Percentiles rank a stretch among this genome's conserved stretches.
These are phyloP conservation scores for Lysandra coridon DNA, from an alignment of 2,888 invertebrate species.

Conservation along the genomic window DNA sequence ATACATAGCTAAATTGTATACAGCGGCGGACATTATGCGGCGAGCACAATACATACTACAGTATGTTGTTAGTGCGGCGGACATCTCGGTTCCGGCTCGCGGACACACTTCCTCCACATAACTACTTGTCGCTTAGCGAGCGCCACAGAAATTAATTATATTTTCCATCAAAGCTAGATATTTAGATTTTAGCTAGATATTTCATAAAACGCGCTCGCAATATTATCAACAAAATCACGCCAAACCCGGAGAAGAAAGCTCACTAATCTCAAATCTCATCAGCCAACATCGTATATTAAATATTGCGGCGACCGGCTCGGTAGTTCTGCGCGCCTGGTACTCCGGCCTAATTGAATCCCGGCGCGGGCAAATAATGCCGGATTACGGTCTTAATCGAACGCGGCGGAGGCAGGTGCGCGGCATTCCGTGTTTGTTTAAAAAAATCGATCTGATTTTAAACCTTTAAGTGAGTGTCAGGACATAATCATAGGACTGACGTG, in stretches of 20 bases:
- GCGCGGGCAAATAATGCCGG: background rate
- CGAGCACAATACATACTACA: background rate
- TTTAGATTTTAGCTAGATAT: background rate
- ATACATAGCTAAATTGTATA: background rate
- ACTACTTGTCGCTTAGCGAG: background rate
- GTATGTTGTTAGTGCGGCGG: conserved; percentile 1
- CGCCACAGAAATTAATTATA: background rate
- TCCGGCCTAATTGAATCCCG: conserved; percentile 9
- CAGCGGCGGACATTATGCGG: background rate
- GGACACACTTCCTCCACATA: background rate
- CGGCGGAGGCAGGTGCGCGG: background rate
- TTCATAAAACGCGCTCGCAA: background rate
- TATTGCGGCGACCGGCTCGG: conserved; percentile 1
- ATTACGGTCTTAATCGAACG: background rate
- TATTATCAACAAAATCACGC: background rate
- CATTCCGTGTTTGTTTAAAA: background rate
- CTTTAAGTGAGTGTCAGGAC: background rate
- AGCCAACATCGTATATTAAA: background rate
- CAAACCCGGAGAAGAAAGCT: background rate
- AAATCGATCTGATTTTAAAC: background rate
- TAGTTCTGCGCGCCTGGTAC: conserved; percentile 2
- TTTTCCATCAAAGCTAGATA: background rate
- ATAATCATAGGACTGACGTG: too few relatives aligned
- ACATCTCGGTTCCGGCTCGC: conserved; percentile 11
- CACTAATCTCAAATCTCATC: background rate